phyloP scores from a whole-genome alignment of 2,113 vertebrate species.

The Cacatua alba region DNA sequence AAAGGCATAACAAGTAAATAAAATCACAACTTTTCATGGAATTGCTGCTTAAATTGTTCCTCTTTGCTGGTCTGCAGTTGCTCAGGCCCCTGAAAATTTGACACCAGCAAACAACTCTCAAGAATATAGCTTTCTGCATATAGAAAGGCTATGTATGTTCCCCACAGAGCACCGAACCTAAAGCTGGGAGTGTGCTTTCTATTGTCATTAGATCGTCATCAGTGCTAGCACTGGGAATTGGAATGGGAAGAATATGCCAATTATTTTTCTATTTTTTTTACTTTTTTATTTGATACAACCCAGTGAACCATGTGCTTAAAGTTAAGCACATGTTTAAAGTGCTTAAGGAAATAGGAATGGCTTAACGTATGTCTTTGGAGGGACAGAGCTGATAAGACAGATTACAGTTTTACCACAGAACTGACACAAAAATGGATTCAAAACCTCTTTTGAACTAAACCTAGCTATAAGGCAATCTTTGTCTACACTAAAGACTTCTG shows the following conservation, averaged over 20 bases:
- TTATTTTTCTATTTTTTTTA: neutral
- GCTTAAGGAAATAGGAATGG: neutral
- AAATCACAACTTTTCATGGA: neutral
- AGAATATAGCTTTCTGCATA: neutral
- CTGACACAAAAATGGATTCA: conserved; percentile 14
- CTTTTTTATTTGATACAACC: conserved; percentile 10
- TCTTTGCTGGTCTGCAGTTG: neutral
- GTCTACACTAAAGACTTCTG: neutral
- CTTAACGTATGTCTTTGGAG: neutral
- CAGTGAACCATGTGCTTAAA: conserved; percentile 37
- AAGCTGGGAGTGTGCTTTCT: neutral
- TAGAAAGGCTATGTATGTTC: neutral
- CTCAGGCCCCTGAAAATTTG: neutral
- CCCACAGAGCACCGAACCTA: neutral
- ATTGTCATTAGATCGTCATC: conserved; percentile 13
- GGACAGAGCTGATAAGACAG: neutral
- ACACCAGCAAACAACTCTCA: neutral
- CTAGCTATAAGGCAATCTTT: neutral
- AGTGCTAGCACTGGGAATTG: neutral
- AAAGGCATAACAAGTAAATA: neutral
- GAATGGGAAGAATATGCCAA: neutral
- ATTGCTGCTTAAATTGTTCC: neutral
- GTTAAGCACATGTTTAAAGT: conserved; percentile 15
- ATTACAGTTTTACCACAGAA: conserved; percentile 3
- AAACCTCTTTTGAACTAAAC: conserved; percentile 21